Conservation (phyloP, 37 sponge, comb jelly and placozoan genomes). For the Spongilla lacustris region DNA sequence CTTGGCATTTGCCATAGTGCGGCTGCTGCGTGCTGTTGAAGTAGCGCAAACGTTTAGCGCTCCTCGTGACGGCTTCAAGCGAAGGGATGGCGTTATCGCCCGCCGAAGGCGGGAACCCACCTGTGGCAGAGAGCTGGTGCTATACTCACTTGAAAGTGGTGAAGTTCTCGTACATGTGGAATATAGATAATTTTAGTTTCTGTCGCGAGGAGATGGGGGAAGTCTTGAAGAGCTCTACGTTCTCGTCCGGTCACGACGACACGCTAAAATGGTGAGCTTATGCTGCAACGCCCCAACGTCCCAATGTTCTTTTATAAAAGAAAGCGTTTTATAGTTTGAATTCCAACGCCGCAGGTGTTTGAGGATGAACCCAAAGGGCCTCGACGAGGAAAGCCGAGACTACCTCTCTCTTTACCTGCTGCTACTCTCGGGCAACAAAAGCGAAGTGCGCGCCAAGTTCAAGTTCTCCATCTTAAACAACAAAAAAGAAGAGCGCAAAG, state of each 20-base stretch:
- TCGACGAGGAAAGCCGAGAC: conserved; percentile 97
- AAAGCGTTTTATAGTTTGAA: too few relatives aligned
- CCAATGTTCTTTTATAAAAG: too few relatives aligned
- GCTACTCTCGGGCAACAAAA: conserved; percentile 86
- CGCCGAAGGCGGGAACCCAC: conserved; percentile 27
- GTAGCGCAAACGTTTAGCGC: not conserved
- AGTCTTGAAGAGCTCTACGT: conserved; percentile 92
- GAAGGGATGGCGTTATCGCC: conserved; percentile 49
- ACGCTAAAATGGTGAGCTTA: conserved; percentile 93
- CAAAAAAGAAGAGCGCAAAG: conserved; percentile 95
- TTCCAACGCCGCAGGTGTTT: conserved; percentile 90
- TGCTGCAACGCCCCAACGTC: not conserved
- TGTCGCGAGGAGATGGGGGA: conserved; percentile 96
- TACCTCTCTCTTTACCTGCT: conserved; percentile 97
- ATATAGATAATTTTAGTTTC: conserved; percentile 98
- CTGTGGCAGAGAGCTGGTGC: conserved; percentile 95
- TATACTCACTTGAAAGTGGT: conserved; percentile 91
- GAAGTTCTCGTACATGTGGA: conserved; percentile 98
- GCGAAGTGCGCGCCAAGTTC: conserved; percentile 96
- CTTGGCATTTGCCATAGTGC: not conserved
- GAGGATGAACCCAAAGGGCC: conserved; percentile 96
- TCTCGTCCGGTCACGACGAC: conserved; percentile 87
- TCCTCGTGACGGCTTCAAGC: not conserved
- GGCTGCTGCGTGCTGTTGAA: not conserved
- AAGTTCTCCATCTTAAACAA: conserved; percentile 97